Base-by-base conservation (phyloP, 2,888 invertebrate genomes). In the Drosophila paracracens region DNA sequence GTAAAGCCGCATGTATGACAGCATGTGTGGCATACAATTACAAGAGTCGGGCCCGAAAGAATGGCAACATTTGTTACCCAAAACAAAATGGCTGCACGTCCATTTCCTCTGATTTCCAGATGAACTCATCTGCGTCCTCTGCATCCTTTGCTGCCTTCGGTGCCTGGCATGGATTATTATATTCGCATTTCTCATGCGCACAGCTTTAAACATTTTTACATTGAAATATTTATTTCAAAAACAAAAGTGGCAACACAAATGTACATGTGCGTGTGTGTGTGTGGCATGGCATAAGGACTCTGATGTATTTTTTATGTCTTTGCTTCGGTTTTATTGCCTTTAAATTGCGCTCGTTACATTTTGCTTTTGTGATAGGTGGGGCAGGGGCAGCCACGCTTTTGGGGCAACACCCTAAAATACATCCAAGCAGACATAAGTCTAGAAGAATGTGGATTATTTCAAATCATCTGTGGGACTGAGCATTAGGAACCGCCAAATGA, bases 291-390 rank as follows among this genome's bases (percentile, higher is more conserved):
- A 65, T 83, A 66, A 60, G 82, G 66, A 76, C 57, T 66, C 76
- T 88, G 83, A 86, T 84, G 87, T 88, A 88, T 84, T 83, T 87
- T 87, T 85, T 85, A 89, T 89, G 84, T 82, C 70, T 70, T 67
- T 70, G 67, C 76, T 68, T 71, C 69, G 73, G 59, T 88, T 82
- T 88, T 88, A 83, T 83, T 79, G 84, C 82, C 68, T 89, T 85
- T 83, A 87, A 89, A 85, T 85, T 85, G 89, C 79, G 70, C 83
- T 83, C 81, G 81, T 81, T 83, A 86, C 81, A 78, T 86, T 69
- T 65, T 48, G 56, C 35, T 29, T 66, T 11, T n/a, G 52, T 8
- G 7, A 38, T 13, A 2, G 7, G 18, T n/a, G 29, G 29, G 18
- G 33, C 11, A 29, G 29, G 1, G n/a, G 18, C 50, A 29, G 40